Evolutionary conservation across 1,140 invertebrate species (phyloP).

Genomic region (Notospermus geniculatus): DNA sequence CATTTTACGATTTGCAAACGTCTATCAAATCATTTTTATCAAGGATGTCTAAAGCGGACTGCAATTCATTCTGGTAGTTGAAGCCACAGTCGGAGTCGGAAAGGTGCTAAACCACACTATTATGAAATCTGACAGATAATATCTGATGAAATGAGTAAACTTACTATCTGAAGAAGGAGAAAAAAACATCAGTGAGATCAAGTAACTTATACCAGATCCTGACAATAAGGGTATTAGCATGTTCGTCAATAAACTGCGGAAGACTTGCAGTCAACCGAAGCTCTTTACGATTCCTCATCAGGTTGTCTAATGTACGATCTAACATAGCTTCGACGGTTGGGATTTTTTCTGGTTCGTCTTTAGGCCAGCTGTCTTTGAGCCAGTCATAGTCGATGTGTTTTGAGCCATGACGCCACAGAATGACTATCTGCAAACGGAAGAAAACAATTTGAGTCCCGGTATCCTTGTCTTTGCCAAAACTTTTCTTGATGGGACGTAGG

Average conservation of each 20-base stretch:
- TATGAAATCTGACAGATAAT: too few species aligned
- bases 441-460: too few species aligned
- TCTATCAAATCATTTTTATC: too few species aligned
- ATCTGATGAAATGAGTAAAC: too few species aligned
- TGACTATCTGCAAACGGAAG: slow-evolving; percentile 67
- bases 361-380: slow-evolving; percentile 69
- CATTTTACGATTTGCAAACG: too few species aligned
- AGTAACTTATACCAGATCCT: slow-evolving; percentile 36
- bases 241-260: slow-evolving; percentile 3
- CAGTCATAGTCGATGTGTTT: slow-evolving; percentile 88
- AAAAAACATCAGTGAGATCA: slow-evolving; percentile 36
- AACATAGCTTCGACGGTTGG: not conserved
- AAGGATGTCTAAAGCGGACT: too few species aligned
- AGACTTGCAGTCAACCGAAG: not conserved
- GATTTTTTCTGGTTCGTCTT: slow-evolving; percentile 23
- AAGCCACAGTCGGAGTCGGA: too few species aligned
- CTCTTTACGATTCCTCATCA: not conserved
- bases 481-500: too few species aligned
- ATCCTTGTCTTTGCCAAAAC: too few species aligned
- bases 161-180: slow-evolving; percentile 30
- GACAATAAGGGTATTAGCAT: slow-evolving; percentile 25
- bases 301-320: not conserved
- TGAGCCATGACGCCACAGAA: slow-evolving; percentile 84
- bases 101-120: too few species aligned
- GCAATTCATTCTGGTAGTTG: too few species aligned